Evolutionary conservation across 2,888 invertebrate genomes (phyloP), one percentile per base, ranked within the genome.

Genomic region (Xanthorhoe spadicearia): DNA sequence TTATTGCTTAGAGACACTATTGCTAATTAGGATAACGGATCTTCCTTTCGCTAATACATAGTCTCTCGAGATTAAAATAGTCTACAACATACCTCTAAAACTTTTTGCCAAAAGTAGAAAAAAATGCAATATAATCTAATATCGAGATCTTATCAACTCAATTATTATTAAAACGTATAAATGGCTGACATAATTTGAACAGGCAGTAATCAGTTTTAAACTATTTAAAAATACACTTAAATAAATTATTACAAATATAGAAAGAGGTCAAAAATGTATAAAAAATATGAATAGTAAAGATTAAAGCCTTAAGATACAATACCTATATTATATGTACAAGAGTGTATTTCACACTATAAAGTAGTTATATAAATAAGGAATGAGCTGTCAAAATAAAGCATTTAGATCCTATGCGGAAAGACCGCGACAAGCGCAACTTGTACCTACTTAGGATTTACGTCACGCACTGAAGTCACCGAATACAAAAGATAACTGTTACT

Each of bases 321-420:
- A 70, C 59, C 51, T 63, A 67, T 48, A 38, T 32, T 53, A 57
- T 74, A 77, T 77, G 76, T 77, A 74, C 74, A 74, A 63, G 64
- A 70, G 57, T 67, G 69, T 61, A 43, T 10, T 19, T 51, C 67
- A 69, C 70, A 66, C 63, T 55, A 60, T 68, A 61, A 69, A 64
- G 58, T 66, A 61, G 68, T 64, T 52, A 62, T 69, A 55, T 68
- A 75, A 71, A 71, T 74, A 72, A 69, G 85, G 83, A 85, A 86
- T 84, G 82, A 84, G 83, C 85, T 86, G 86, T 85, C 84, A 73
- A 60, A 54, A 50, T 50, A 19, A 49, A 56, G 61, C 63, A 55
- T 66, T 66, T 43, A 18, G 13, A 57, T 51, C 13, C 49, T 28
- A 23, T 38, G 38, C n/a, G n/a, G 38, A 2, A 54, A 38, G 9